Conservation (phyloP, 2,113 vertebrate genomes). For the Perca schrenkii region DNA sequence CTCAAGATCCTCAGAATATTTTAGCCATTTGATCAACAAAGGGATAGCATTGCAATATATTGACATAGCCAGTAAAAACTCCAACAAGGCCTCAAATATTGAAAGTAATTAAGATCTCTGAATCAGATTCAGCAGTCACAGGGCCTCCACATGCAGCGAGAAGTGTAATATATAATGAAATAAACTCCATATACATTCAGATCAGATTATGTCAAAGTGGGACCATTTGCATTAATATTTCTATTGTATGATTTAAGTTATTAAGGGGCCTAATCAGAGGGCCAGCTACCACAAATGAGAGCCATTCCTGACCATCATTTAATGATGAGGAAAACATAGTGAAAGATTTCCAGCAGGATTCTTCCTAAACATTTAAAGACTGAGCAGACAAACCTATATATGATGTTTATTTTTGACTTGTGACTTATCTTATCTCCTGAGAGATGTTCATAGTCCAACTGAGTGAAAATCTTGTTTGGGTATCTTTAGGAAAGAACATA, state of each 20-base stretch:
- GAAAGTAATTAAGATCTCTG: neutral
- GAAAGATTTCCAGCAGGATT: neutral
- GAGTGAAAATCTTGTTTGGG: neutral
- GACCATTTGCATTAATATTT: neutral
- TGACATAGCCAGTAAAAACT: neutral
- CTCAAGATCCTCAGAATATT: conserved; percentile 1
- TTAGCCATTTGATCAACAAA: neutral
- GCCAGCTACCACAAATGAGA: neutral
- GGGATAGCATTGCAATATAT: neutral
- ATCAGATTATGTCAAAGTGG: neutral
- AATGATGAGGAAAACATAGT: neutral
- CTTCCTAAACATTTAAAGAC: neutral
- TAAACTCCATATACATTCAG: neutral
- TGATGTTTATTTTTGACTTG: conserved; percentile 2
- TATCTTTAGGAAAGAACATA: neutral
- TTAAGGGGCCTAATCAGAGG: neutral
- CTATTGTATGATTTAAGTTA: neutral
- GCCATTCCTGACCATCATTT: neutral
- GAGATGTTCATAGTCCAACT: conserved; percentile 28
- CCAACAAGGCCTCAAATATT: neutral
- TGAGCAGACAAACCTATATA: neutral
- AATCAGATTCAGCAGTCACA: neutral
- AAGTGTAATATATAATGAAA: neutral
- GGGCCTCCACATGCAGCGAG: neutral
- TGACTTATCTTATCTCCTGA: conserved; percentile 11